phyloP scores from a whole-genome alignment of 2,888 invertebrate genomes.

The Dexiosoma caninum region DNA sequence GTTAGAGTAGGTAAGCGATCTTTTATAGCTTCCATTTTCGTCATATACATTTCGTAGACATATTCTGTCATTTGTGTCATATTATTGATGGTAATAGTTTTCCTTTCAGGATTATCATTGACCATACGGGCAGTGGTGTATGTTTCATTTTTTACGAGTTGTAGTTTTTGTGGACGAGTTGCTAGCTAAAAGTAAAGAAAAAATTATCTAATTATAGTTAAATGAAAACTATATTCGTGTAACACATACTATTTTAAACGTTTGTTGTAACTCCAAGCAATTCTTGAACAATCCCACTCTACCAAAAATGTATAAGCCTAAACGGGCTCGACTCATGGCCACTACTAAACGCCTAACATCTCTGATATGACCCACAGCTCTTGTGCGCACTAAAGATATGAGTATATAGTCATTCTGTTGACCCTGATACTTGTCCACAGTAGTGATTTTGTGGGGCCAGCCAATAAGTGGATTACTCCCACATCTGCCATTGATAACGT shows the following conservation, averaged over 20 bases:
- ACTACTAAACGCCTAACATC: conserved; percentile 98
- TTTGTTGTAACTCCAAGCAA: conserved; percentile 97
- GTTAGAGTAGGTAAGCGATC: conserved; percentile 67
- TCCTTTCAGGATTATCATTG: conserved; percentile 73
- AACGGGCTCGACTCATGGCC: conserved; percentile 97
- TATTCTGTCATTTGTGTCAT: conserved; percentile 98
- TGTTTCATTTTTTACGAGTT: conserved; percentile 87
- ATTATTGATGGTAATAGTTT: conserved; percentile 72
- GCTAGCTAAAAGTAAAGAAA: conserved; percentile 81
- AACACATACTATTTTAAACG: conserved; percentile 89
- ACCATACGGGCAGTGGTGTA: conserved; percentile 85
- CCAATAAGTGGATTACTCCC: conserved; percentile 97
- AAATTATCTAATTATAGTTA: too few relatives aligned
- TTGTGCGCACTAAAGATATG: conserved; percentile 95
- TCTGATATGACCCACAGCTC: conserved; percentile 97
- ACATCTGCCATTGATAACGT: conserved; percentile 95
- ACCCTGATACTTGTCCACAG: conserved; percentile 99
- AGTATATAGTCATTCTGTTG: conserved; percentile 99
- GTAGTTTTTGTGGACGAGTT: conserved; percentile 87
- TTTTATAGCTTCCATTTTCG: conserved; percentile 83
- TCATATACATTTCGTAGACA: conserved; percentile 94
- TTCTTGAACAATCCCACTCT: conserved; percentile 94
- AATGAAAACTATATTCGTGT: too few relatives aligned
- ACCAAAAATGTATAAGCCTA: conserved; percentile 97
- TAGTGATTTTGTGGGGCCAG: conserved; percentile 93